These are phyloP conservation scores for Germaria angustata DNA, from an alignment of 2,888 invertebrate species.

Conservation along the genomic window DNA sequence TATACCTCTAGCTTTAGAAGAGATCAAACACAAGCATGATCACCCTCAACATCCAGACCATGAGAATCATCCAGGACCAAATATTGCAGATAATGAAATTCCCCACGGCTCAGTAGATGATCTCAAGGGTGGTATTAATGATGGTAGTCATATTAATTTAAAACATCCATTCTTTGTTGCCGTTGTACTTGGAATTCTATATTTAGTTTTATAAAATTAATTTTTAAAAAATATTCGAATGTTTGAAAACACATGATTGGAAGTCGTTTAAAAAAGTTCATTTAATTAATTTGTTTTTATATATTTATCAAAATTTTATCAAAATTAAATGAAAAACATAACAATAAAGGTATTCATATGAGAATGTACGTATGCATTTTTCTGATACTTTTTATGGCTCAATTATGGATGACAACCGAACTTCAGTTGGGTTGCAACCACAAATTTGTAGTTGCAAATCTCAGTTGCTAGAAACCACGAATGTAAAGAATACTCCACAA, in stretches of 20 bases:
- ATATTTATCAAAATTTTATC: too few relatives aligned
- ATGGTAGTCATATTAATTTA: conserved; percentile 24
- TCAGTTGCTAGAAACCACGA: too few relatives aligned
- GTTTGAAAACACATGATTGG: too few relatives aligned
- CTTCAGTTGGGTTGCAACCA: too few relatives aligned
- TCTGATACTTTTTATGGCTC: too few relatives aligned
- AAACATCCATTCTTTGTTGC: conserved; percentile 35
- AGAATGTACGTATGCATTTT: too few relatives aligned
- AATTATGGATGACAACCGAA: too few relatives aligned
- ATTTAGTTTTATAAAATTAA: conserved; percentile 32
- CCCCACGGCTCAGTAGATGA: conserved; percentile 76
- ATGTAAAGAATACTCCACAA: too few relatives aligned
- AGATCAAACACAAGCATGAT: conserved; percentile 80
- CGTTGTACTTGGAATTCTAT: conserved; percentile 23
- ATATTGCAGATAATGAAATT: conserved; percentile 78
- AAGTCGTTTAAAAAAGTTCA: neutral
- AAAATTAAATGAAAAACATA: too few relatives aligned
- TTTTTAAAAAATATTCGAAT: too few relatives aligned
- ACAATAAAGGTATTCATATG: too few relatives aligned
- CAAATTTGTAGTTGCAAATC: too few relatives aligned
- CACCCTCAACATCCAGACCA: conserved; percentile 74
- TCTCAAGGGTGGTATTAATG: conserved; percentile 70
- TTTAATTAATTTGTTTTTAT: neutral
- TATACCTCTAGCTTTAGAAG: conserved; percentile 81
- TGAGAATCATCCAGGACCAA: conserved; percentile 14